Evolutionary conservation across 2,113 vertebrate genomes (phyloP).

Genomic region (Pseudopodoces humilis): DNA sequence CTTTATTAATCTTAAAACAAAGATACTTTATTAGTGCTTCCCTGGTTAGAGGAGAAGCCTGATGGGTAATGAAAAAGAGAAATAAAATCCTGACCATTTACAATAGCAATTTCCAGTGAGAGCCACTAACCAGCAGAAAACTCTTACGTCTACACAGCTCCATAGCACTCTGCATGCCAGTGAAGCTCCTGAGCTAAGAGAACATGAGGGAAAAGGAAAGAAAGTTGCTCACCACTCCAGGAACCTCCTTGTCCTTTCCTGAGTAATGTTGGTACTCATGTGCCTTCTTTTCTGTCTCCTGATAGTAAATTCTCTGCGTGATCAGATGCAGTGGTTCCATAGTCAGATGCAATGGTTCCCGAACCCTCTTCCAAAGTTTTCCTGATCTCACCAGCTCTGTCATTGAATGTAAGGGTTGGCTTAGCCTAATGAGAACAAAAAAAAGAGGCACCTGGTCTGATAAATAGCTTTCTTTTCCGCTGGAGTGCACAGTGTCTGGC

Average conservation of each 20-base stretch:
- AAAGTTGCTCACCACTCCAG: constrained; percentile 64
- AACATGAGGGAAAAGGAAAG: constrained; percentile 47
- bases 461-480: constrained; percentile 46
- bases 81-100: neutral
- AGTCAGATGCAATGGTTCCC: neutral
- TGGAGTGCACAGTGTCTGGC: constrained; percentile 31
- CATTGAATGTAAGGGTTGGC: neutral
- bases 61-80: neutral
- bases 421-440: neutral
- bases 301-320: neutral
- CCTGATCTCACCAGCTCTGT: neutral
- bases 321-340: neutral
- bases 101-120: neutral
- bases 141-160: neutral
- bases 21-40: neutral
- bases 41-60: neutral
- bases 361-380: neutral
- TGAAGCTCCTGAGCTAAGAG: constrained; percentile 35
- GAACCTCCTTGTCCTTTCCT: constrained; percentile 32
- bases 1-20: neutral
- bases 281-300: neutral
- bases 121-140: neutral
- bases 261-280: neutral
- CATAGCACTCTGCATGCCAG: constrained; percentile 66
- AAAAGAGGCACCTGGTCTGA: constrained; percentile 62